Percentiles rank a stretch among this genome's conserved stretches.
Evolutionary conservation across 2,113 vertebrate species (phyloP).

Genomic region (Campylorhamphus procurvoides): DNA sequence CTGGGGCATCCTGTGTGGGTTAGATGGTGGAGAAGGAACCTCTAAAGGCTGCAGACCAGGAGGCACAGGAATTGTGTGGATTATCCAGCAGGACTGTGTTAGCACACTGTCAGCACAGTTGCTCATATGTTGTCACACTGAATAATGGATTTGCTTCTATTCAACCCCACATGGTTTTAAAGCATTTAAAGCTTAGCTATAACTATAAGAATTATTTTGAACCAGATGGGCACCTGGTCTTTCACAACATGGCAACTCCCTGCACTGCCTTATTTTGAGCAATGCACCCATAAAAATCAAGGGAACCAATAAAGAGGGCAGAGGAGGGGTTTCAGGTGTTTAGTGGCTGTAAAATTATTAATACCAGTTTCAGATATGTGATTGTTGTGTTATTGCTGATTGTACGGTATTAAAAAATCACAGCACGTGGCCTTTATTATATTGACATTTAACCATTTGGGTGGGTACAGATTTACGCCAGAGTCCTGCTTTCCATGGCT

Average conservation of each 20-base stretch:
- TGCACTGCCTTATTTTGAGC: background rate
- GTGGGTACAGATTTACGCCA: background rate
- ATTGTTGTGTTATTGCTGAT: background rate
- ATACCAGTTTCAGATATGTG: background rate
- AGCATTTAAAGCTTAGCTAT: background rate
- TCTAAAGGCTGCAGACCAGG: background rate
- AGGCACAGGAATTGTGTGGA: background rate
- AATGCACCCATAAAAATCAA: background rate
- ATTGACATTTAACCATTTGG: background rate
- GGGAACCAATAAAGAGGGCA: background rate
- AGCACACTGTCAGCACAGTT: background rate
- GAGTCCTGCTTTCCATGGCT: background rate
- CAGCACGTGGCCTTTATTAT: background rate
- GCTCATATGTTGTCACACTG: background rate
- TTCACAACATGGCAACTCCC: background rate
- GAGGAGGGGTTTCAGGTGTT: background rate
- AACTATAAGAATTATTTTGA: background rate
- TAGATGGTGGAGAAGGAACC: background rate
- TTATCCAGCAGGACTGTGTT: background rate
- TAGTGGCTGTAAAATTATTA: slow-evolving; percentile 41
- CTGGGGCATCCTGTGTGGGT: background rate
- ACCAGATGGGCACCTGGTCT: slow-evolving; percentile 14
- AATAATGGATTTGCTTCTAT: background rate
- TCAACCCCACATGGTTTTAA: background rate
- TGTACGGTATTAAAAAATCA: background rate